A percentile compares a stretch with the other conserved stretches of the same genome.
Conservation (phyloP, 2,113 vertebrate species). For the Platysteira castanea region DNA sequence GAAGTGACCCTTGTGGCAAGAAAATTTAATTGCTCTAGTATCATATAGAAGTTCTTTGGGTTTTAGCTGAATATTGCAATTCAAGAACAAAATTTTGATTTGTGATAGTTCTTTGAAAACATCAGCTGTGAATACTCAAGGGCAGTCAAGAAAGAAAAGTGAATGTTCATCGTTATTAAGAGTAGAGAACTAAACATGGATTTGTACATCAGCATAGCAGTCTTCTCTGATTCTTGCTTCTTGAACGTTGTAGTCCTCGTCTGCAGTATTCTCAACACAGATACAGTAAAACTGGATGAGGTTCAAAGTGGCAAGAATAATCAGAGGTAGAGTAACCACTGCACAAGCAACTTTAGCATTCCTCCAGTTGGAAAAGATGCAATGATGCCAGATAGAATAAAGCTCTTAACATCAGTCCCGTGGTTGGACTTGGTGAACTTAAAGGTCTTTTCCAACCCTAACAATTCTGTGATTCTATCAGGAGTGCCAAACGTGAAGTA, state of each 20-base stretch:
- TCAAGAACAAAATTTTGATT: background rate
- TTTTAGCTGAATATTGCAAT: background rate
- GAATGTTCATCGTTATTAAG: background rate
- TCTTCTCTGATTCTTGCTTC: background rate
- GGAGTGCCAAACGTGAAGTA: background rate
- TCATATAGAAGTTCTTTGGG: background rate
- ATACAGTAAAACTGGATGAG: background rate
- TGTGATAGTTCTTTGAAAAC: background rate
- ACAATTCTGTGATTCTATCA: background rate
- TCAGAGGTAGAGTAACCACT: background rate
- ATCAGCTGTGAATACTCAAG: background rate
- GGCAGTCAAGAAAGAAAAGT: background rate
- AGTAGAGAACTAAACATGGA: background rate
- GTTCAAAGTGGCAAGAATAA: background rate
- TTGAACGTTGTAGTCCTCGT: background rate
- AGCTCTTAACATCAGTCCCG: background rate
- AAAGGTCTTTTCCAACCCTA: background rate
- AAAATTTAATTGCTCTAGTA: background rate
- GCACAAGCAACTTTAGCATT: background rate
- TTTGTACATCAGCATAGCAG: background rate
- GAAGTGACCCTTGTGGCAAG: background rate
- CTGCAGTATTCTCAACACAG: background rate
- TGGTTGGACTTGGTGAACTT: background rate
- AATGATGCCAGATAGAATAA: background rate
- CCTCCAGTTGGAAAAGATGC: background rate